Evolutionary conservation across 1,140 invertebrate species (phyloP), one percentile per base, ranked within the genome.

Genomic region (Oncopodura yosiiana): DNA sequence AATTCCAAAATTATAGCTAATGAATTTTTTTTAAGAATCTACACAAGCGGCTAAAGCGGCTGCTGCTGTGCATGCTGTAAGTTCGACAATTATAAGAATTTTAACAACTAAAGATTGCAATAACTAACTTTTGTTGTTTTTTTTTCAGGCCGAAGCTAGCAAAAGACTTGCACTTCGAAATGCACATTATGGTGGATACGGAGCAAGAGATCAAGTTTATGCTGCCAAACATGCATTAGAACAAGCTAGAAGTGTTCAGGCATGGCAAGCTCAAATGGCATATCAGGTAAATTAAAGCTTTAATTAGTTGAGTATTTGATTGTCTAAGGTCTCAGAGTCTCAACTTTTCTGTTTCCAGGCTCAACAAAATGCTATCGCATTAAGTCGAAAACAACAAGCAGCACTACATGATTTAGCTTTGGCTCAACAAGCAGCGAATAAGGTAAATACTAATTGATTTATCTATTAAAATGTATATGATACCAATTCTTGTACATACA

Each of bases 301-400:
- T n/a, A n/a, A n/a, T n/a, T n/a, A n/a, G n/a, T n/a, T n/a, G n/a
- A n/a, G n/a, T n/a, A n/a, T n/a, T n/a, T n/a, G n/a, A n/a, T n/a
- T n/a, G n/a, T n/a, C n/a, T n/a, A n/a, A n/a, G n/a, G n/a, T n/a
- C n/a, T n/a, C n/a, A n/a, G n/a, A n/a, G n/a, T n/a, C n/a, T n/a
- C n/a, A n/a, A n/a, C n/a, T n/a, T n/a, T n/a, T n/a, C n/a, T n/a
- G n/a, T n/a, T n/a, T n/a, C n/a, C n/a, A 58, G 29, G 56, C 56
- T 16, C 49, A 58, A 18, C 56, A 58, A 39, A 58, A 58, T 38
- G 56, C 56, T n/a, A 34, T 43, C 43, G 56, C 56, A 4, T 21
- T 58, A 0, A 18, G 49, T 12, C 36, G 43, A 9, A 58, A 58
- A 37, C 50, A 45, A 19, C 56, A 58, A 53, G 36, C 36, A 4